Percentiles rank a stretch among this genome's conserved stretches.
phyloP scores from a whole-genome alignment of 2,797 vertebrate species.

The Sciurus carolinensis region DNA sequence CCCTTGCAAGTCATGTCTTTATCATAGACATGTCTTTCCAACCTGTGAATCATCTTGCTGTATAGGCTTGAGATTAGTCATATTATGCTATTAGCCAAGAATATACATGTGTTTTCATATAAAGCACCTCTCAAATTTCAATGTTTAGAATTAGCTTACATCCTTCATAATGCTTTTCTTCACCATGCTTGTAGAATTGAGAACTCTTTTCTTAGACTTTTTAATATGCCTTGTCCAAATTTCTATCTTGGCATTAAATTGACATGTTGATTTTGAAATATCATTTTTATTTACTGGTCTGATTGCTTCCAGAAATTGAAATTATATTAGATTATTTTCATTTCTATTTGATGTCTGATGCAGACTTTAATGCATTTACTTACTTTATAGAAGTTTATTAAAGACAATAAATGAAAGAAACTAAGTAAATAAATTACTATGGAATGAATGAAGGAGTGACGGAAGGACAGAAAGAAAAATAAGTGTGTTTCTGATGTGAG shows the following conservation, averaged over 20 bases:
- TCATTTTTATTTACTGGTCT: not conserved
- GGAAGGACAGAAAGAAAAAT: not conserved
- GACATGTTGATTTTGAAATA: not conserved
- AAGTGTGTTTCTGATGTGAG: not conserved
- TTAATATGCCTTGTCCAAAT: not conserved
- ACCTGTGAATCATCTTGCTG: not conserved
- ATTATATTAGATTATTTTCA: slow-evolving; percentile 34
- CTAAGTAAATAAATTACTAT: not conserved
- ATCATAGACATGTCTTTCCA: not conserved
- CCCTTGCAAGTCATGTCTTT: not conserved
- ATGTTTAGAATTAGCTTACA: not conserved
- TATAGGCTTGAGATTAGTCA: not conserved
- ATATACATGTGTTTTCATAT: not conserved
- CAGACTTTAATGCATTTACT: not conserved
- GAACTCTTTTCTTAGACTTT: not conserved
- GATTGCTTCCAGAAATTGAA: not conserved
- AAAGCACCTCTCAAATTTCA: not conserved
- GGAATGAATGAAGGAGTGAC: not conserved
- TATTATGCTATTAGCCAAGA: not conserved
- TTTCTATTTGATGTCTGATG: not conserved
- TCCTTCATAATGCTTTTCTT: not conserved
- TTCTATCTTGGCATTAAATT: not conserved
- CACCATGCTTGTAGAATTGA: not conserved
- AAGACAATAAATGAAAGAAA: not conserved
- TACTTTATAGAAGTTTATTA: not conserved